Evolutionary conservation across 2,797 vertebrate species (phyloP), one percentile per base, ranked within the genome.

Genomic region (Vultur gryphus): DNA sequence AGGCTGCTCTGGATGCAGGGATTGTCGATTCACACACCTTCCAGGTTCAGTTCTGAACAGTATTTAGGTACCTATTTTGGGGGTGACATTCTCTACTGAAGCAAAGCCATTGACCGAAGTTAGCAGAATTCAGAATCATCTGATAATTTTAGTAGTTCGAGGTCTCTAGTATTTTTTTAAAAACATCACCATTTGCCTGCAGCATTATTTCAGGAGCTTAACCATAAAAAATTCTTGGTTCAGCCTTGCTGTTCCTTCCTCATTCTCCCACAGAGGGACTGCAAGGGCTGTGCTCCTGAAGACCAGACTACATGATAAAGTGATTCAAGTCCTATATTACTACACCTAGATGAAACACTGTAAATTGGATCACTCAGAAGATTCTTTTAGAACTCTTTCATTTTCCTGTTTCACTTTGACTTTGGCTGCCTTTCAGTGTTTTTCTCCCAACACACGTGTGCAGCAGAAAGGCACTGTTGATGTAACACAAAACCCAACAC

Each of bases 51-150:
- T 6, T 66, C 49, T 39, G 31, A 43, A 3, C n/a, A 39, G 41
- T 2, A 3, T 25, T 39, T 11, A 4, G 10, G 39, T 44, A 4
- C 26, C 24, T 46, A 0, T 3, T 28, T 78, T 21, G 6, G 48
- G 46, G 73, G 21, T 51, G 31, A 20, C 7, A 9, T 54, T 83
- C 49, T 46, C 58, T 41, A 10, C 24, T 69, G 46, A 25, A 65
- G 46, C 70, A 84, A 94, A 91, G 6, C 48, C 23, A 4, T 11
- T 46, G 59, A 28, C 31, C 7, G 0, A 58, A 65, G 21, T 10
- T 59, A 82, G 61, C 48, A 82, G 62, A 75, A 61, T 52, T 54
- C 70, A 39, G 49, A 79, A 37, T 25, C 3, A 3, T 3, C 44
- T 69, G 73, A 25, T 65, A 2, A 44, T 37, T 59, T 31, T 2